phyloP scores from a whole-genome alignment of 2,113 vertebrate genomes.

The Tympanuchus pallidicinctus region DNA sequence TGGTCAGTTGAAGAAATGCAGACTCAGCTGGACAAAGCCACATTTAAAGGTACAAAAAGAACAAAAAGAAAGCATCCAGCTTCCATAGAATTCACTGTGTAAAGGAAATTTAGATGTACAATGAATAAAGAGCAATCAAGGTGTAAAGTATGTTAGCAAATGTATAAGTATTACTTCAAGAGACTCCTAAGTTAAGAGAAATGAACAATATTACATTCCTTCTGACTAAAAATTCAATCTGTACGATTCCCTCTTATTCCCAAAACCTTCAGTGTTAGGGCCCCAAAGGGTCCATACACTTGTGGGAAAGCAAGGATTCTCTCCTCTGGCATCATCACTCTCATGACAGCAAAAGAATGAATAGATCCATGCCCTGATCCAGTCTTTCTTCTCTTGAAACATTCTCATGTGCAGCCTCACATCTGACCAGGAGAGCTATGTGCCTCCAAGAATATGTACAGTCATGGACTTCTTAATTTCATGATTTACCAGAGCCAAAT shows the following conservation, averaged over 20 bases:
- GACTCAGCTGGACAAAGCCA: background rate
- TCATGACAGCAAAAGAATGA: background rate
- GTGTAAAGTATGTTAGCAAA: background rate
- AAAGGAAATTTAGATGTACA: background rate
- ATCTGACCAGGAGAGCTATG: background rate
- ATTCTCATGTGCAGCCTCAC: background rate
- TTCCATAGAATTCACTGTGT: background rate
- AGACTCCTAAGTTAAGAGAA: background rate
- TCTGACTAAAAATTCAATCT: background rate
- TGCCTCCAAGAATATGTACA: background rate
- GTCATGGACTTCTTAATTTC: background rate
- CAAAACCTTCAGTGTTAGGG: background rate
- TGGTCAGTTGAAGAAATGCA: background rate
- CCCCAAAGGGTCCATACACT: background rate
- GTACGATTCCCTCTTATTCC: background rate
- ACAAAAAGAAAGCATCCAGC: background rate
- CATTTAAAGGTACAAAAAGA: background rate
- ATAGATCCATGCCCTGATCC: background rate
- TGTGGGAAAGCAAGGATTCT: background rate
- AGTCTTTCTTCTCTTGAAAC: background rate
- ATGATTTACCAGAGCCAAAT: background rate
- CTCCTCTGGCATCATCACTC: background rate
- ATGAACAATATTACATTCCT: background rate
- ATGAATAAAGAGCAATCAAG: background rate
- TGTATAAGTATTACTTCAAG: background rate